Percentiles rank a stretch among this genome's conserved stretches.
Evolutionary conservation across 92 coral and sea anemone species (phyloP).

Genomic region (Blastomussa wellsi): DNA sequence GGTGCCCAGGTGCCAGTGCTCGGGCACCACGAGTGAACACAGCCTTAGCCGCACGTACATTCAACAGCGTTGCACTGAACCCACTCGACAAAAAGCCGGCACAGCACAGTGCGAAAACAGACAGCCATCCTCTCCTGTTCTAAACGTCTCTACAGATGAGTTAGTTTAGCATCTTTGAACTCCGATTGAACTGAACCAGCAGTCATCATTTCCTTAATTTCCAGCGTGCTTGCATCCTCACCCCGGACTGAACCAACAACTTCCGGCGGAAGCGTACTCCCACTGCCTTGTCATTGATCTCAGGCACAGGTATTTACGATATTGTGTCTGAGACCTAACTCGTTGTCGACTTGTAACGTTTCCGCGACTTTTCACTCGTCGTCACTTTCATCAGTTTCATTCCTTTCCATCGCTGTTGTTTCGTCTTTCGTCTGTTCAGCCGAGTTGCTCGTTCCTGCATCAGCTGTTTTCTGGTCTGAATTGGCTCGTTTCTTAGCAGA

Average conservation of each 20-base stretch:
- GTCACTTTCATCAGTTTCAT: not conserved
- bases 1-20: too few species aligned
- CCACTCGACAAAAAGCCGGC: too few species aligned
- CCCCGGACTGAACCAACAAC: not conserved
- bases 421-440: constrained; percentile 21
- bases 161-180: not conserved
- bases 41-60: too few species aligned
- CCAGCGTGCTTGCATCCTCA: not conserved
- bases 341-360: not conserved
- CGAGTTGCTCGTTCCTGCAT: not conserved
- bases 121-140: too few species aligned
- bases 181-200: too few species aligned
- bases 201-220: not conserved
- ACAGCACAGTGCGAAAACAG: too few species aligned
- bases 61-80: too few species aligned
- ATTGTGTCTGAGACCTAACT: not conserved
- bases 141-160: too few species aligned
- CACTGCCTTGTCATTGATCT: not conserved
- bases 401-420: constrained; percentile 29
- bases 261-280: not conserved
- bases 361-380: constrained; percentile 5
- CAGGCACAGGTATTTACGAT: not conserved
- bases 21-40: too few species aligned
- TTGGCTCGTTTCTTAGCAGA: constrained; percentile 37
- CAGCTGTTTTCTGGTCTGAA: not conserved